These are phyloP conservation scores for Syngnathus scovelli DNA, from an alignment of 2,113 vertebrate genomes.

Conservation along the genomic window DNA sequence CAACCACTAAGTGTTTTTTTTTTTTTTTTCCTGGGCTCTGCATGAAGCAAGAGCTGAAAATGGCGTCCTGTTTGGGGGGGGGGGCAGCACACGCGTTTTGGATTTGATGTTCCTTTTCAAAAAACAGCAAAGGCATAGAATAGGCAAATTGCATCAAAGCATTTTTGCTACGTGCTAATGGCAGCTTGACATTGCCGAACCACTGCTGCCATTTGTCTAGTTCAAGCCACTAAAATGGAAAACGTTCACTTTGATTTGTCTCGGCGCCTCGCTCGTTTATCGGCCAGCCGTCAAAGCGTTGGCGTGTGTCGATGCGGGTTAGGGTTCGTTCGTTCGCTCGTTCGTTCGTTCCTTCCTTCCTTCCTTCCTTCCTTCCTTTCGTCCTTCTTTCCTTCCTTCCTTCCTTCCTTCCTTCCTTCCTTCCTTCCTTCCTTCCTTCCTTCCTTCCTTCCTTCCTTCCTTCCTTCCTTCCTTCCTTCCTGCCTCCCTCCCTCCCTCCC, in stretches of 20 bases:
- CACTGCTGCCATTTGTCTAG: too few species aligned
- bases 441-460: too few species aligned
- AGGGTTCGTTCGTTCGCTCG: too few species aligned
- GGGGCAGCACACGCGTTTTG: too few species aligned
- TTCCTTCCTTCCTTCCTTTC: too few species aligned
- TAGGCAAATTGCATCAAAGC: too few species aligned
- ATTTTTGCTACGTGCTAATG: too few species aligned
- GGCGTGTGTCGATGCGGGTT: conserved; percentile 35
- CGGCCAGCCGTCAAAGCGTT: conserved; percentile 46
- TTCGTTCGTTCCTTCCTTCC: background rate
- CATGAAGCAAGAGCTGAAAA: conserved; percentile 22
- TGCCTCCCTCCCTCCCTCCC: background rate
- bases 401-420: background rate
- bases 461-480: background rate
- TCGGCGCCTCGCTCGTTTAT: conserved; percentile 36
- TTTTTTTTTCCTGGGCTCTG: background rate
- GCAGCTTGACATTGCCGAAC: too few species aligned
- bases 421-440: background rate
- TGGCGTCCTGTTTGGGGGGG: background rate
- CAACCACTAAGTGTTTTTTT: conserved; percentile 6
- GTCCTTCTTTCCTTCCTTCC: background rate
- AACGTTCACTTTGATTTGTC: conserved; percentile 13
- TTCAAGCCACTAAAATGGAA: too few species aligned
- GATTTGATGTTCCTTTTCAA: too few species aligned
- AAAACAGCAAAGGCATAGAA: too few species aligned